Evolutionary conservation across 2,113 vertebrate species (phyloP).

Genomic region (Phaethon lepturus): DNA sequence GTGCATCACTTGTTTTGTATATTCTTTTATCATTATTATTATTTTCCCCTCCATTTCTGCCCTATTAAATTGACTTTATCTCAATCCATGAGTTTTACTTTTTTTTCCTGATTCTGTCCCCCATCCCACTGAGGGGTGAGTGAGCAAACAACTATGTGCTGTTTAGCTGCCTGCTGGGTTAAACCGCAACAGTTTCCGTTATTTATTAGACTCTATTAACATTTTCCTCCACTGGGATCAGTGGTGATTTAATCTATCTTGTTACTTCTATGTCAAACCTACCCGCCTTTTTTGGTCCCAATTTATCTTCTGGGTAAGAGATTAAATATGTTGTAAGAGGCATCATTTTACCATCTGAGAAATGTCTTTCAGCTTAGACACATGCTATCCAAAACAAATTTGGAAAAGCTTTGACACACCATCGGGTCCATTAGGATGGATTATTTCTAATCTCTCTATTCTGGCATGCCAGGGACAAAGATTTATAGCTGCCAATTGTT

Average conservation of each 20-base stretch:
- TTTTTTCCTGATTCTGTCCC: too few relatives aligned
- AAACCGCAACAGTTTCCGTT: not conserved
- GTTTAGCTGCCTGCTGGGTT: too few relatives aligned
- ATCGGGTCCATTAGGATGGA: conserved; percentile 2
- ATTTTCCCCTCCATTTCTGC: too few relatives aligned
- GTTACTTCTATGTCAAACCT: not conserved
- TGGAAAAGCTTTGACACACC: not conserved
- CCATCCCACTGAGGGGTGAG: too few relatives aligned
- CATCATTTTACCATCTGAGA: conserved; percentile 9
- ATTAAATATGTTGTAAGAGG: not conserved
- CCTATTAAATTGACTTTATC: too few relatives aligned
- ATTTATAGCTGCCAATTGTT: conserved; percentile 8
- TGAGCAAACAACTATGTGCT: too few relatives aligned
- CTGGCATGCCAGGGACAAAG: not conserved
- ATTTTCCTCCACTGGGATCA: not conserved
- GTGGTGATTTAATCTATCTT: not conserved
- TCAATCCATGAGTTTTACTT: too few relatives aligned
- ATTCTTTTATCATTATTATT: too few relatives aligned
- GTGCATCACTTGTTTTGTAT: too few relatives aligned
- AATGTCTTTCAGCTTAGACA: not conserved
- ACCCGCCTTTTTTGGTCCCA: not conserved
- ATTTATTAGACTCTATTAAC: not conserved
- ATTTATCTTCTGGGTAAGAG: not conserved
- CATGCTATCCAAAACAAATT: conserved; percentile 3
- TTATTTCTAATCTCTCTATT: conserved; percentile 15